A percentile compares a stretch with the other conserved stretches of the same genome.
Evolutionary conservation across 2,888 invertebrate species (phyloP).

Genomic region (Mayetiola destructor): DNA sequence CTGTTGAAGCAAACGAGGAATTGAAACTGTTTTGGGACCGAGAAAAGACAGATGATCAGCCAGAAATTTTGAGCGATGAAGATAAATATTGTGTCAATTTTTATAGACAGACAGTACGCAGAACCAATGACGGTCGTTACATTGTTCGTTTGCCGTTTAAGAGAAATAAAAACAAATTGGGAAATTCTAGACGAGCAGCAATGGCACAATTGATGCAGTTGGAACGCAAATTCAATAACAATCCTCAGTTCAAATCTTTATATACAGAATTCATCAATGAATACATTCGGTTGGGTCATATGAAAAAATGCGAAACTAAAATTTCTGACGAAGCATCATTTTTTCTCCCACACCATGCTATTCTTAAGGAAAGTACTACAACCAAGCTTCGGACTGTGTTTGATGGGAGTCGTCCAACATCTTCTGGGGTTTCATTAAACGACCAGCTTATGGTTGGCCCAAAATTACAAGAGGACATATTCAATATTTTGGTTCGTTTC

Average conservation of each 20-base stretch:
- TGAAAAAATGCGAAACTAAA: not conserved
- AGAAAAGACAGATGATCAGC: not conserved
- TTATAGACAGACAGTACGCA: not conserved
- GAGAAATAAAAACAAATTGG: not conserved
- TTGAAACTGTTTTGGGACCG: not conserved
- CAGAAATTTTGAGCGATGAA: not conserved
- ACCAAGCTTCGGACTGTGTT: conserved; percentile 16
- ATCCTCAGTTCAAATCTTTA: not conserved
- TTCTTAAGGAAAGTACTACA: conserved; percentile 15
- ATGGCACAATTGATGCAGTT: not conserved
- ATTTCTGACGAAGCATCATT: too few species aligned
- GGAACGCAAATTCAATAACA: not conserved
- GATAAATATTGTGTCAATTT: not conserved
- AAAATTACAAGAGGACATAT: conserved; percentile 21
- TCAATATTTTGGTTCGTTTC: conserved; percentile 18
- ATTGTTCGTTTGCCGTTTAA: not conserved
- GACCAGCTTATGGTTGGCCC: conserved; percentile 23
- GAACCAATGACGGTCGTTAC: not conserved
- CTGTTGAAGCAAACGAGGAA: not conserved
- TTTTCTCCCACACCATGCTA: conserved; percentile 12
- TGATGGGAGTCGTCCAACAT: conserved; percentile 18
- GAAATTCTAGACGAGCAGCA: not conserved
- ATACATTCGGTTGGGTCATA: not conserved
- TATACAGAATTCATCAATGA: not conserved
- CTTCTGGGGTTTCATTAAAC: conserved; percentile 21